Evolutionary conservation across 2,797 vertebrate genomes (phyloP).

Genomic region (Acropternis orthonyx): DNA sequence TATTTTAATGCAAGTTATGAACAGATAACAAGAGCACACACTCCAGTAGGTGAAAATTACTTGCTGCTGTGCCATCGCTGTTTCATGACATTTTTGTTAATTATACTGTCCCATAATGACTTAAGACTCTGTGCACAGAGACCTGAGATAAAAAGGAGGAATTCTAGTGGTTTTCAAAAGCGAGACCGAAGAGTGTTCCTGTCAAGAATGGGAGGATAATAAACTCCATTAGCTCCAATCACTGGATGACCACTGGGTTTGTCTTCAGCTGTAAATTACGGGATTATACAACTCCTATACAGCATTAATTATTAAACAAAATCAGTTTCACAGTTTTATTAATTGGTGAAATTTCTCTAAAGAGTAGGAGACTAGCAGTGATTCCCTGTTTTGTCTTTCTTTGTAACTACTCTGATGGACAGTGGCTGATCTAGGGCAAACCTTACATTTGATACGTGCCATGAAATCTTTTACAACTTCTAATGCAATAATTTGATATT

Average conservation of each 20-base stretch:
- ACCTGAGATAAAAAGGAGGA: neutral
- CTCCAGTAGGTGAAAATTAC: constrained; percentile 28
- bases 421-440: neutral
- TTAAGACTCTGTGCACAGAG: neutral
- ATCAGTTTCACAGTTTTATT: neutral
- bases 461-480: neutral
- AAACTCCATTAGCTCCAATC: neutral
- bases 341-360: neutral
- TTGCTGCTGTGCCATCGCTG: neutral
- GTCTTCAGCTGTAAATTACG: neutral
- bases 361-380: neutral
- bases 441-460: neutral
- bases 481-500: neutral
- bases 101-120: constrained; percentile 1
- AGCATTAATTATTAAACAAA: neutral
- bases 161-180: neutral
- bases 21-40: neutral
- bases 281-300: neutral
- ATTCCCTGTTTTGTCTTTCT: neutral
- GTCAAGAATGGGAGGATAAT: neutral
- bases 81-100: constrained; percentile 47
- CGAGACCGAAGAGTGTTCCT: neutral
- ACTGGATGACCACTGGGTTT: neutral
- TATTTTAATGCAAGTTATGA: neutral
- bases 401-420: neutral